These are phyloP conservation scores for Bucco capensis DNA, from an alignment of 2,113 vertebrate species.

Conservation along the genomic window DNA sequence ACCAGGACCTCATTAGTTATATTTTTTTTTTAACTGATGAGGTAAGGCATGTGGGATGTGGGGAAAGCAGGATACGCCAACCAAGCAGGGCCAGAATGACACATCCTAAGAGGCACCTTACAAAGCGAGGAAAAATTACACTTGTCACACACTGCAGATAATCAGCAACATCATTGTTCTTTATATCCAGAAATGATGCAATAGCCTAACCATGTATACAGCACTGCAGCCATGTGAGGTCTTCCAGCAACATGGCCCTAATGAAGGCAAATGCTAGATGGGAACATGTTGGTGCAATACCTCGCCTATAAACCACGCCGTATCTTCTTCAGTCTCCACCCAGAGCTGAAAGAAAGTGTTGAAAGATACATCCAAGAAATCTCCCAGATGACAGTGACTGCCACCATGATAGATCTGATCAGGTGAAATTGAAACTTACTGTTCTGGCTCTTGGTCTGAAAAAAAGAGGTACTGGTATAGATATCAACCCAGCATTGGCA, in stretches of 20 bases:
- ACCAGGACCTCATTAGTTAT: fast-evolving
- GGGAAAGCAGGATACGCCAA: background rate
- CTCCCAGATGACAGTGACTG: background rate
- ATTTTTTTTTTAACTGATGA: background rate
- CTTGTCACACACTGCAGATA: background rate
- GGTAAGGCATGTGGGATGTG: background rate
- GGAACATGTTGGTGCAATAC: background rate
- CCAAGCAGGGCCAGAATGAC: background rate
- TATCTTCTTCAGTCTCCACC: background rate
- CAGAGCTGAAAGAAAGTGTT: background rate
- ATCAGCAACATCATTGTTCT: background rate
- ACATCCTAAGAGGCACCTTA: background rate
- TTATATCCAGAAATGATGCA: background rate
- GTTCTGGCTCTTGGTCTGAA: background rate
- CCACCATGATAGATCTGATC: background rate
- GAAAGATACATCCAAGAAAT: background rate
- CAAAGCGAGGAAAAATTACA: background rate
- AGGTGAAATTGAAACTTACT: background rate
- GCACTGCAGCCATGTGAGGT: fast-evolving
- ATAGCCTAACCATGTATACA: fast-evolving
- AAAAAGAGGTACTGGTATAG: background rate
- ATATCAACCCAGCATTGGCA: background rate
- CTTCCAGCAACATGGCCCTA: background rate
- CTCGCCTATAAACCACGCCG: background rate
- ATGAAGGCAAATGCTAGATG: background rate